A percentile compares a stretch with the other conserved stretches of the same genome.
Evolutionary conservation across 2,888 invertebrate species (phyloP).

Genomic region (Serripes groenlandicus): DNA sequence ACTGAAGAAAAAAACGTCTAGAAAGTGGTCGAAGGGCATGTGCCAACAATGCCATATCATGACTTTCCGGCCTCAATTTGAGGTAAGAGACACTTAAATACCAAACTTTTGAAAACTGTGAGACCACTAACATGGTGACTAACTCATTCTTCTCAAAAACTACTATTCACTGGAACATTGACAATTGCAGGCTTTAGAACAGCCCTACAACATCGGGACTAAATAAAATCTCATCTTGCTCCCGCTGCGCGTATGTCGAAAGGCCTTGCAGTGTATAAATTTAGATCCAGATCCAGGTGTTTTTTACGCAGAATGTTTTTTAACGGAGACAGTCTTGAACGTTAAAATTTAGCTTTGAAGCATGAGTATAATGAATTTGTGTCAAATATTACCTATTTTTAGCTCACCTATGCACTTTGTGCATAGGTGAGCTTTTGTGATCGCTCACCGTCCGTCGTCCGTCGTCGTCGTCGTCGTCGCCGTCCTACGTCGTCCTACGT

Average conservation of each 20-base stretch:
- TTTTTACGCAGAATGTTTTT: too few relatives aligned
- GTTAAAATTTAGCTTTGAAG: too few relatives aligned
- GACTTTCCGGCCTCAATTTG: background rate
- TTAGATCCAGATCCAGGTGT: too few relatives aligned
- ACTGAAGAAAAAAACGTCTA: background rate
- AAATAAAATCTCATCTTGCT: too few relatives aligned
- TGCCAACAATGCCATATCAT: background rate
- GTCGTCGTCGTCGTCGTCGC: too few relatives aligned
- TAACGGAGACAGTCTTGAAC: too few relatives aligned
- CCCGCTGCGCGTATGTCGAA: background rate
- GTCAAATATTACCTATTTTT: too few relatives aligned
- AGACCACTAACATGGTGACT: background rate
- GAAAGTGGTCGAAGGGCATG: background rate
- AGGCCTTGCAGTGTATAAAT: background rate
- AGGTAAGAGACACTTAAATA: background rate
- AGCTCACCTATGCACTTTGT: too few relatives aligned
- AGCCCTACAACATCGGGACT: background rate
- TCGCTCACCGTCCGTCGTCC: too few relatives aligned
- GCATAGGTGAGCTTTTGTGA: too few relatives aligned
- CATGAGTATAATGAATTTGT: too few relatives aligned
- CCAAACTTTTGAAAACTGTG: background rate
- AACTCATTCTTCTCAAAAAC: background rate
- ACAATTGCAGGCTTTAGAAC: background rate
- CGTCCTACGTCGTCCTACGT: too few relatives aligned
- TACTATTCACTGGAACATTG: background rate